phyloP scores from a whole-genome alignment of 2,797 vertebrate genomes.

The Oreochromis mossambicus region DNA sequence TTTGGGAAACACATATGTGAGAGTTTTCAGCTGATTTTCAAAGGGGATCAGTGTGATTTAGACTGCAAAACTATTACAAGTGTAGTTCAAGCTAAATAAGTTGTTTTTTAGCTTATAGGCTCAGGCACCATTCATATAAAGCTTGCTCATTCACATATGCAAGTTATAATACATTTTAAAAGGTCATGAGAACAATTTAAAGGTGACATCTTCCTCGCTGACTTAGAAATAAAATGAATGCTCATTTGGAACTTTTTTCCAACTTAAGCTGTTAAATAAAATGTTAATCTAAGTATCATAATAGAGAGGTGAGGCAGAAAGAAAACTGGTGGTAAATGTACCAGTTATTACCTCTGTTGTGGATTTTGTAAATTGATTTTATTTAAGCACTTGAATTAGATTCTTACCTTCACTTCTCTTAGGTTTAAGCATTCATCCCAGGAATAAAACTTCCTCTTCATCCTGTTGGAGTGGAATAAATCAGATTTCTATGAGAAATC shows the following conservation, averaged over 20 bases:
- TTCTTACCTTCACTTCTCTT: slow-evolving; percentile 91
- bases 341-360: background rate
- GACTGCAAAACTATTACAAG: background rate
- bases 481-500: background rate
- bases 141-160: background rate
- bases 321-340: background rate
- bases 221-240: background rate
- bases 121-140: background rate
- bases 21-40: background rate
- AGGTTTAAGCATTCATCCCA: slow-evolving; percentile 97
- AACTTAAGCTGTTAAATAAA: background rate
- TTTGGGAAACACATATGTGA: background rate
- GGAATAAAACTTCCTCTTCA: slow-evolving; percentile 97
- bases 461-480: slow-evolving; percentile 67
- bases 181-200: background rate
- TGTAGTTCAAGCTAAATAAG: background rate
- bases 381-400: background rate
- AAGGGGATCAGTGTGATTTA: background rate
- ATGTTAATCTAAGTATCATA: background rate
- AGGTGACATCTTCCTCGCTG: background rate
- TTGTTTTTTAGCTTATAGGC: background rate
- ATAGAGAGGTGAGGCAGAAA: background rate
- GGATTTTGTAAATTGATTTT: background rate
- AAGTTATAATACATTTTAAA: background rate
- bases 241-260: background rate